Percentiles rank a stretch among this genome's conserved stretches.
Conservation (phyloP, 2,113 vertebrate genomes). For the Anolis carolinensis region DNA sequence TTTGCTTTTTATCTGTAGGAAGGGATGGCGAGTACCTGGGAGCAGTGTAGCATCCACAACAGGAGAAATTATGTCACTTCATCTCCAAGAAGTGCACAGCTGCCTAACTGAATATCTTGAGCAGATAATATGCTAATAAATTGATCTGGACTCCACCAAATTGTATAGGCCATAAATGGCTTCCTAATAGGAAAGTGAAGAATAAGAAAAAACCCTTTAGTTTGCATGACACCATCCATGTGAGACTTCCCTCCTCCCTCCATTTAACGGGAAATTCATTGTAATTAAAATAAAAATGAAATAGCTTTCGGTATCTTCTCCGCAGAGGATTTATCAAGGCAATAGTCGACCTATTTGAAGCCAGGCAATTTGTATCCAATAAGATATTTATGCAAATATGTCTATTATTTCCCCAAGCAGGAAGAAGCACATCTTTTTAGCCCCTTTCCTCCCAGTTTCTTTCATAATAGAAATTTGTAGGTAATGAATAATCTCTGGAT, state of each 20-base stretch:
- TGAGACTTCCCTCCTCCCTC: constrained; percentile 32
- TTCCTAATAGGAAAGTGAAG: constrained; percentile 37
- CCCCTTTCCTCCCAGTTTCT: constrained; percentile 33
- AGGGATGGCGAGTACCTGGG: constrained; percentile 27
- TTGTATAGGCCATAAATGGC: constrained; percentile 42
- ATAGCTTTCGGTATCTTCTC: constrained; percentile 63
- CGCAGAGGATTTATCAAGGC: constrained; percentile 64
- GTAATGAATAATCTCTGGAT: constrained; percentile 38
- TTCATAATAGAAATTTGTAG: constrained; percentile 40
- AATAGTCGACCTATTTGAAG: constrained; percentile 50
- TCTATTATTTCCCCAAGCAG: constrained; percentile 51
- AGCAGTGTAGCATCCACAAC: constrained; percentile 44
- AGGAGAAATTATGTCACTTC: constrained; percentile 53
- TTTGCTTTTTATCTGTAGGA: constrained; percentile 44
- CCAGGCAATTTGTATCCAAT: constrained; percentile 62
- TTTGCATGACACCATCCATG: constrained; percentile 42
- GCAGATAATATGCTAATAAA: constrained; percentile 56
- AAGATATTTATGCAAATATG: constrained; percentile 66
- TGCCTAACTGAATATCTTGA: constrained; percentile 45
- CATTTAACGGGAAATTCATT: constrained; percentile 67
- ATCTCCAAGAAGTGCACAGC: constrained; percentile 27
- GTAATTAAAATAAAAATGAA: constrained; percentile 75
- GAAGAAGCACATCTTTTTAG: constrained; percentile 49
- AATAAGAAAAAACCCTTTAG: neutral
- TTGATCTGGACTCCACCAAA: constrained; percentile 39